Conservation (phyloP, 2,113 vertebrate species). For the Tinamus guttatus region DNA sequence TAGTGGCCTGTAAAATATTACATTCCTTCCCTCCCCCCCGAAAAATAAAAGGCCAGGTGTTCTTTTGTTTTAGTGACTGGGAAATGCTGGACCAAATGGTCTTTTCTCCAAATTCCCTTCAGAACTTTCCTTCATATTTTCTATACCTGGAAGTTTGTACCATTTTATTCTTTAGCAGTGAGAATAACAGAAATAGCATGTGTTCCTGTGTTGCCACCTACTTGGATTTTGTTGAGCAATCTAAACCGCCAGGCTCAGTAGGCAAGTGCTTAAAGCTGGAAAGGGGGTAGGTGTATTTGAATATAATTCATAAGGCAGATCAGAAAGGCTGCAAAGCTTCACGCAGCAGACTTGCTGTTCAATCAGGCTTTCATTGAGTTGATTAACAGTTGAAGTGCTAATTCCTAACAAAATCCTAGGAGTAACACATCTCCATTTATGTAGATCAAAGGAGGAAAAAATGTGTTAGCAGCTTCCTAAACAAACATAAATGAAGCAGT, state of each 20-base stretch:
- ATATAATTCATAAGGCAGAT: constrained; percentile 28
- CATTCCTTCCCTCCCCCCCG: too few species aligned
- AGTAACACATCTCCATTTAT: background rate
- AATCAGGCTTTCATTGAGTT: background rate
- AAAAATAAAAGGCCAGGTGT: background rate
- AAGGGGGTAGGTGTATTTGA: constrained; percentile 55
- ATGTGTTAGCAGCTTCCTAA: background rate
- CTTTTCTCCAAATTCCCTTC: background rate
- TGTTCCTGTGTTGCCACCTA: constrained; percentile 69
- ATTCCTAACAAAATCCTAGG: constrained; percentile 26
- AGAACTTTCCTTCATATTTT: constrained; percentile 22
- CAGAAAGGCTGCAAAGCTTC: constrained; percentile 18
- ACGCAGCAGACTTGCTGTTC: background rate
- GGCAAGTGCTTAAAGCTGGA: constrained; percentile 52
- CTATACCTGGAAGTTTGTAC: constrained; percentile 15
- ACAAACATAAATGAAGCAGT: background rate
- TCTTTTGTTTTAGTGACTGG: constrained; percentile 7
- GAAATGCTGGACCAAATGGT: background rate
- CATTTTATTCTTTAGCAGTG: constrained; percentile 34
- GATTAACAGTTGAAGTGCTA: constrained; percentile 36
- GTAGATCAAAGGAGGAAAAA: background rate
- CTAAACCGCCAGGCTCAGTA: constrained; percentile 55
- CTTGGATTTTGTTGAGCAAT: constrained; percentile 49
- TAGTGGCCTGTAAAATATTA: background rate
- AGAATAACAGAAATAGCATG: constrained; percentile 58